Conservation (phyloP, 2,888 invertebrate species). For the Clanis bilineata region DNA sequence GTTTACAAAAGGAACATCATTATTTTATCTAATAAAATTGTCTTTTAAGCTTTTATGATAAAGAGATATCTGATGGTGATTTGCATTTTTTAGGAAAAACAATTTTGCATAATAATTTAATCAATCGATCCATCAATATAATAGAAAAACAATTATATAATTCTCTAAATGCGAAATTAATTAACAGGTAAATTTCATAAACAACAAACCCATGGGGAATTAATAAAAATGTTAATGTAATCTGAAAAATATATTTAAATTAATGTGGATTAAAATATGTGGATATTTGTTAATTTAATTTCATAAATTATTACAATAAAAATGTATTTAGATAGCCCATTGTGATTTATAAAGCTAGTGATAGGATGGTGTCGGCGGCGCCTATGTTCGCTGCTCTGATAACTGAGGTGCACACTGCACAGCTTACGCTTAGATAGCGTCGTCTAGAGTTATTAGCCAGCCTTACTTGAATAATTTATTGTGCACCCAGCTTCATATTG, state of each 20-base stretch:
- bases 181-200: too few species aligned
- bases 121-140: background rate
- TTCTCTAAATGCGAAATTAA: too few species aligned
- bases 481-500: background rate
- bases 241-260: too few species aligned
- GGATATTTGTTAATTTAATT: background rate
- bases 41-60: too few species aligned
- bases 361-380: background rate
- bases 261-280: background rate
- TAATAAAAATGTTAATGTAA: too few species aligned
- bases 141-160: background rate
- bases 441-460: slow-evolving; percentile 11
- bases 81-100: background rate
- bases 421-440: slow-evolving; percentile 9
- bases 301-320: background rate
- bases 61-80: background rate
- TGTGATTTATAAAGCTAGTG: slow-evolving; percentile 3
- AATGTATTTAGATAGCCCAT: background rate
- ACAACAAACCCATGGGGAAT: too few species aligned
- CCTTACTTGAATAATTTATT: slow-evolving; percentile 13
- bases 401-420: slow-evolving; percentile 9
- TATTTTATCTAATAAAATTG: too few species aligned
- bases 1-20: too few species aligned
- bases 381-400: background rate
- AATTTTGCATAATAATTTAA: background rate